Evolutionary conservation across 2,888 invertebrate genomes (phyloP).

Genomic region (Uropetala carovei): DNA sequence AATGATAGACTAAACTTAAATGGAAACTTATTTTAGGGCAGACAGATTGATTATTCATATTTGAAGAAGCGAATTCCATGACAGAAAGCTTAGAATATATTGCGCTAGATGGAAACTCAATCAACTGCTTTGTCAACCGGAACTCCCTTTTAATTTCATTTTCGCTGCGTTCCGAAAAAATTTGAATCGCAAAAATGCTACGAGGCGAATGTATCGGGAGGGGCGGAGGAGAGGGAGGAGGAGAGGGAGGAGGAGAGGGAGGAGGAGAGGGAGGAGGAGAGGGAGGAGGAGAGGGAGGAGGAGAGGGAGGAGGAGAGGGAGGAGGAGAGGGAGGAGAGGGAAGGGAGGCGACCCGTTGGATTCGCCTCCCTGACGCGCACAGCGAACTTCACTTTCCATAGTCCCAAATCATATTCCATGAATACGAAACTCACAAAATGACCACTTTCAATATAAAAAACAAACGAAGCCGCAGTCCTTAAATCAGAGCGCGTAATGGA

Average conservation of each 20-base stretch:
- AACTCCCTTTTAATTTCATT: neutral
- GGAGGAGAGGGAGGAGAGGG: too few relatives aligned
- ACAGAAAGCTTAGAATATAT: neutral
- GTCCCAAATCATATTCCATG: constrained; percentile 18
- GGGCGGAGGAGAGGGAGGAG: too few relatives aligned
- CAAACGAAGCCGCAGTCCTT: neutral
- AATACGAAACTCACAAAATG: constrained; percentile 44
- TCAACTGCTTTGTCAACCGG: constrained; percentile 14
- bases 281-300: too few relatives aligned
- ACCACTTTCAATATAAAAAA: constrained; percentile 18
- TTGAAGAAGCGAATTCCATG: neutral
- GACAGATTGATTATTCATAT: neutral
- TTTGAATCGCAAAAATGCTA: neutral
- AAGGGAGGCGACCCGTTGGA: neutral
- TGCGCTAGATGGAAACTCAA: neutral
- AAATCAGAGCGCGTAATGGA: neutral
- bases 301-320: too few relatives aligned
- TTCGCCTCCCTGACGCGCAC: neutral
- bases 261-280: too few relatives aligned
- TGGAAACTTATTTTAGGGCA: too few relatives aligned
- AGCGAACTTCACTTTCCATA: neutral
- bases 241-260: too few relatives aligned
- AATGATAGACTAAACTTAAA: too few relatives aligned
- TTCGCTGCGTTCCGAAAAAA: neutral
- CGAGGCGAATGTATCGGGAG: too few relatives aligned